Evolutionary conservation across 1,140 invertebrate genomes (phyloP), one percentile per base, ranked within the genome.

Genomic region (Melitaea cinxia): DNA sequence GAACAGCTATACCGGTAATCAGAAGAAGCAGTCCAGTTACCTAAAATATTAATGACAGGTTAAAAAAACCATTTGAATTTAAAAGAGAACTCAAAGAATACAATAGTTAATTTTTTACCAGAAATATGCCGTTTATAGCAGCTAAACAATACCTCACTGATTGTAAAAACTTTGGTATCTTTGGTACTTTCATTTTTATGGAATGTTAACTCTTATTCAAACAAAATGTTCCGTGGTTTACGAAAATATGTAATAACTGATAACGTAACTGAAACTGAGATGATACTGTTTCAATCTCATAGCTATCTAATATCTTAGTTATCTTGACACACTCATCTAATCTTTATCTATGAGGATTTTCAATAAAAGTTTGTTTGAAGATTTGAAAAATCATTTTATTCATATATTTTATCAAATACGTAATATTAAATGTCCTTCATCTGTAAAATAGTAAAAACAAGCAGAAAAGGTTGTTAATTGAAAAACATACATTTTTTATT

Each of bases 291-390:
- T 86, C 82, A 79, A 76, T 83, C 70, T 69, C 68, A 57, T 66
- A 66, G 66, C 68, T 35, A 74, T 33, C 55, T 80, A 78, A 86
- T 87, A 85, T 85, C 82, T 79, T n/a, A 33, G 65, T 81, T 88
- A 89, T 88, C 86, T 82, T 78, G 85, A 85, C 82, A 82, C 61
- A 35, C 68, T 69, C 71, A 72, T 83, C 73, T 84, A 78, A 80
- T 83, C 80, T 81, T 72, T 72, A 73, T 68, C 59, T 63, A 56
- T 60, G 28, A 56, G 55, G 47, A 49, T 56, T 65, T 71, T 26
- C 28, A 63, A 63, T 63, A 55, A 59, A n/a, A n/a, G 6, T 10
- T 35, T 35, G 12, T 35, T 35, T 10, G 12, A 35, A 6, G 12
- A 35, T 35, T 10, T 35, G 12, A 35, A 35, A 35, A 35, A 35